Base-by-base conservation (phyloP, 2,113 vertebrate species). In the Chaetodon trifascialis region DNA sequence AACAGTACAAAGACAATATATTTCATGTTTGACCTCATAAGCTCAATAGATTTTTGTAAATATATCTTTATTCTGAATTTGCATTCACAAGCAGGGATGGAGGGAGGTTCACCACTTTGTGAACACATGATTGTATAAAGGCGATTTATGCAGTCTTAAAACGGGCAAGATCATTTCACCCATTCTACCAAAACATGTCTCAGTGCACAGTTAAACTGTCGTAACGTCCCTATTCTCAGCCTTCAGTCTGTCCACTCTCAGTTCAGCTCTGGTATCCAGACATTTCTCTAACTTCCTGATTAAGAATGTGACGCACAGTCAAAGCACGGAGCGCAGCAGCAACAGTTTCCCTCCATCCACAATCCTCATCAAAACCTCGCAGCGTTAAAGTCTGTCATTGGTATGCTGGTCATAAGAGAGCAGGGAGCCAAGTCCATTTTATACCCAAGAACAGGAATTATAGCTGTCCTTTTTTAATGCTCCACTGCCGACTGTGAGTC, bases 371-470 rank as follows among this genome's bases (percentile, higher is more conserved):
- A 69, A 85, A 73, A 76, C 82, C 79, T 83, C 0, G 1, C 72
- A 44, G 44, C 3, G 52, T 58, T 66, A 85, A 46, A 80, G 56
- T 62, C 74, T 44, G 52, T 68, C 81, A 80, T 84, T 89, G 80
- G 80, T 87, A 88, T 86, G 74, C 89, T 0, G 54, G 51, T 87
- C 82, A 79, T 64, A 65, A 66, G 55, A 63, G 9, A 60, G 55
- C 4, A 0, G 63, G 55, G 36, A 65, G 69, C 60, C 73, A 60
- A 62, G 80, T 85, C 85, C 80, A 73, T 73, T 80, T 89, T 73
- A 83, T 47, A 79, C 46, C 65, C 66, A 69, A 79, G 73, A 80
- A 63, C 59, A 60, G 54, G 69, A 85, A 76, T 85, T 87, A 81
- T 54, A 23, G 73, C 51, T 47, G n/a, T 62, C 74, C 16, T 63